phyloP scores from a whole-genome alignment of 1,140 invertebrate genomes.

The Harlomillsia oculata region DNA sequence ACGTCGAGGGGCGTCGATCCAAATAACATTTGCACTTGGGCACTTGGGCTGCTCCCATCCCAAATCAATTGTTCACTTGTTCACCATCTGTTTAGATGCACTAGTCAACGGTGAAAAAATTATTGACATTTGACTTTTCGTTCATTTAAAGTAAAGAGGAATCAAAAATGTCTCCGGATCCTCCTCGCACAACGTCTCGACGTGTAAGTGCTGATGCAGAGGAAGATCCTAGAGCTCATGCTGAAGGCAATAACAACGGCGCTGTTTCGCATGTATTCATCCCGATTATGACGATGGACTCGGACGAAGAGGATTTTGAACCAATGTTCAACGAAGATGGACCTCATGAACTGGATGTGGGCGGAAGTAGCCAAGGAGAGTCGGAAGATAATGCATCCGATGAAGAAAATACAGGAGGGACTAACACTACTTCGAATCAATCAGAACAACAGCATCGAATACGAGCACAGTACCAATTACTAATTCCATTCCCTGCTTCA shows the following conservation, averaged over 20 bases:
- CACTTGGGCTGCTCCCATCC: too few species aligned
- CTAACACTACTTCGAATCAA: not conserved
- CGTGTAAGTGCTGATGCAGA: too few species aligned
- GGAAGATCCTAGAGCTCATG: not conserved
- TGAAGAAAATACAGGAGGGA: not conserved
- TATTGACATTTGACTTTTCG: too few species aligned
- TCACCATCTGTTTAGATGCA: too few species aligned
- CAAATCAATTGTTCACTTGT: too few species aligned
- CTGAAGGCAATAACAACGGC: not conserved
- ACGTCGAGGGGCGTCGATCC: too few species aligned
- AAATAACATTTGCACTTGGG: too few species aligned
- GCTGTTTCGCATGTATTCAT: not conserved
- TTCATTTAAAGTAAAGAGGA: too few species aligned
- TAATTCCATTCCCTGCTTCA: constrained; percentile 18
- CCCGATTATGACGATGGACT: not conserved
- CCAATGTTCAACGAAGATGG: not conserved
- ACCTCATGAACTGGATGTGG: constrained; percentile 6
- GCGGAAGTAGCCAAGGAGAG: not conserved
- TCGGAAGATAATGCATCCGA: not conserved
- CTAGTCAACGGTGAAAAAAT: too few species aligned
- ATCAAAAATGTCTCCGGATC: constrained; percentile 26
- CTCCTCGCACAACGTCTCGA: not conserved
- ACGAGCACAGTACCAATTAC: constrained; percentile 16
- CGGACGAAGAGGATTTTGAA: constrained; percentile 6
- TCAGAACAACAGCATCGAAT: not conserved